Base-by-base conservation (phyloP, 2,113 vertebrate genomes). In the Pedionomus torquatus region DNA sequence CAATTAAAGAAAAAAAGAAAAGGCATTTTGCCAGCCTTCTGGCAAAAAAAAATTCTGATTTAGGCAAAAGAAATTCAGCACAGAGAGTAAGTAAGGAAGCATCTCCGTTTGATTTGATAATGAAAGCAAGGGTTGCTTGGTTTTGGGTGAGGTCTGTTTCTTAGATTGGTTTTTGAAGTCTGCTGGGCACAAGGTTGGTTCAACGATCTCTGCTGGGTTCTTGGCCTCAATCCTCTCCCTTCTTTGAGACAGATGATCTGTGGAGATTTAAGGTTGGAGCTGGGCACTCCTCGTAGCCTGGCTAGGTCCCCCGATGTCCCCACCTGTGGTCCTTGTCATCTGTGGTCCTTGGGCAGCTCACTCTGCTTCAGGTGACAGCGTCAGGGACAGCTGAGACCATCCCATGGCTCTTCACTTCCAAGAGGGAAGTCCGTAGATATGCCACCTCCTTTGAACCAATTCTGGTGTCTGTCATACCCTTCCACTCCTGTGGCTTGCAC, bases 241-340 rank as follows among this genome's bases (percentile, higher is more conserved):
- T 10, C 57, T 78, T 26, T 3, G 30, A n/a, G n/a, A n/a, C n/a
- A 35, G 61, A 1, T 35, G 55, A 17, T 51, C 14, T 11, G 19
- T 46, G 65, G 65, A 41, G 35, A 25, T 43, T 16, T 65, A 23
- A 2, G 2, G 23, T 24, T n/a, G 74, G 52, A 68, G 35, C 83
- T 76, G 71, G 35, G 18, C 12, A 30, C 43, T 72, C 10, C 30
- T 20, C 5, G 4, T 17, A 18, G n/a, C 65, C 41, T 2, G 1
- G 15, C 49, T 71, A 2, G 1, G 1, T 48, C n/a, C 46, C 51
- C 28, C 0, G 2, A 0, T 13, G 9, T 48, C 41, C 18, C 54
- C 11, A 1, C n/a, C 33, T 5, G 8, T 10, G 23, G 17, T 31
- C 21, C 8, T 7, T 15, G 11, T 11, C 55, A 41, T 5, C 35